Conservation (phyloP, 1,140 invertebrate genomes). For the Drosophila baimaii region DNA sequence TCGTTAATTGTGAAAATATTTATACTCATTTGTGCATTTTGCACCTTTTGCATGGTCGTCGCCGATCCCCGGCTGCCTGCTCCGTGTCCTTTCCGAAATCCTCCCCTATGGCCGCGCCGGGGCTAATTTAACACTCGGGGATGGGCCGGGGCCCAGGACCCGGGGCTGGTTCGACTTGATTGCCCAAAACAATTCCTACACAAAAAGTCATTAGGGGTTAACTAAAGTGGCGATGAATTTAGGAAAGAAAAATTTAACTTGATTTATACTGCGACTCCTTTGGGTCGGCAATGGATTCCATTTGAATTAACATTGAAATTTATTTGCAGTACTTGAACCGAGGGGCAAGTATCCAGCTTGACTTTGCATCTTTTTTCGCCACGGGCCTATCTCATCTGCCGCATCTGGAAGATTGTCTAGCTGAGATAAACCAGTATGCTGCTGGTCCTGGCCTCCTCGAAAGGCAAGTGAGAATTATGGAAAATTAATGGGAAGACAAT, state of each 20-base stretch:
- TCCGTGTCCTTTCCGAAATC: conserved; percentile 34
- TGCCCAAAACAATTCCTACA: conserved; percentile 79
- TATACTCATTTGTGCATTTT: conserved; percentile 83
- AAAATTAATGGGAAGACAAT: conserved; percentile 70
- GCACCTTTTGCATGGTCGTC: conserved; percentile 70
- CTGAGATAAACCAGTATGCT: conserved; percentile 58
- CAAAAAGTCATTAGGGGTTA: conserved; percentile 81
- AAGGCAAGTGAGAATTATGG: conserved; percentile 59
- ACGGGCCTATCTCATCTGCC: conserved; percentile 34
- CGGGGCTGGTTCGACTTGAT: conserved; percentile 64
- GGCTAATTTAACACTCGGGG: conserved; percentile 69
- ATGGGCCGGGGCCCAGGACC: conserved; percentile 40
- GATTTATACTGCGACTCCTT: conserved; percentile 71
- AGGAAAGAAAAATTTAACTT: conserved; percentile 68
- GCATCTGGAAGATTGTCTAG: conserved; percentile 69
- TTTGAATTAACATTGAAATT: conserved; percentile 83
- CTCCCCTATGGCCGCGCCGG: conserved; percentile 26
- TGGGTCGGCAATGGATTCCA: conserved; percentile 64
- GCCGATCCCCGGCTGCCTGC: conserved; percentile 15
- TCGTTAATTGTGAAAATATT: conserved; percentile 83
- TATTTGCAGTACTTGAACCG: conserved; percentile 65
- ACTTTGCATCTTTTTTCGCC: conserved; percentile 61
- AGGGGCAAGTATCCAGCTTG: conserved; percentile 61
- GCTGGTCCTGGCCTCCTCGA: conserved; percentile 26
- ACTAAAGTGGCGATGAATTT: conserved; percentile 84